Evolutionary conservation across 35 echinoderm and acorn worm species (phyloP), one percentile per base, ranked within the genome.

Genomic region (Heliocidaris erythrogramma): DNA sequence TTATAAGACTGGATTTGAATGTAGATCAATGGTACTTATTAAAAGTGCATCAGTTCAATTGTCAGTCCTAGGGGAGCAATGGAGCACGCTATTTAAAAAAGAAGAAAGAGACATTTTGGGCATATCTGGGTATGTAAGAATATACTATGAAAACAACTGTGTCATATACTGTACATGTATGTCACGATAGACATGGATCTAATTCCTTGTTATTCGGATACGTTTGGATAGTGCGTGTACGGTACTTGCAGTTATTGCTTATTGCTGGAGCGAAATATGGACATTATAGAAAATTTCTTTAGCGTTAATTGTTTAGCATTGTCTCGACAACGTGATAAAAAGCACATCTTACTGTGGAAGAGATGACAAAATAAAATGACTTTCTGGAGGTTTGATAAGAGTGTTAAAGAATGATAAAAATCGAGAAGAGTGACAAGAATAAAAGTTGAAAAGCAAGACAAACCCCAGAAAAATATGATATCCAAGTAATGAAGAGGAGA

Each of bases 21-120:
- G 65, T 78, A 78, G 65, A 78, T 78, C 65, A 78, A 78, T 78
- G 65, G 65, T 78, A n/a, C 65, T 78, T 78, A 24, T 78, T 18
- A 78, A 78, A 78, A 78, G 65, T 78, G 27, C 65, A 78, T 21
- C 65, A 78, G 65, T 78, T 78, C 65, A 78, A 78, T 27, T 7
- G 65, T 27, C 27, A 27, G 18, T 78, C 65, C 18, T 78, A 27
- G 27, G 65, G 27, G 65, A 78, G 27, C 27, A 78, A 78, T 78
- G 21, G 21, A 78, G 65, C n/a, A 5, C 65, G 12, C 65, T 24
- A 3, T 42, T 1, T 78, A 78, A 27, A 56, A 56, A 56, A 78
- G 21, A 16, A 78, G 65, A 27, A 27, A n/a, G 65, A 78, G 65
- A 78, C 27, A 78, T 78, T n/a, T 78, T 0, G 65, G 65, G 65